A percentile compares a stretch with the other conserved stretches of the same genome.
phyloP scores from a whole-genome alignment of 2,888 invertebrate species.

The Cryptocephalus moraei region DNA sequence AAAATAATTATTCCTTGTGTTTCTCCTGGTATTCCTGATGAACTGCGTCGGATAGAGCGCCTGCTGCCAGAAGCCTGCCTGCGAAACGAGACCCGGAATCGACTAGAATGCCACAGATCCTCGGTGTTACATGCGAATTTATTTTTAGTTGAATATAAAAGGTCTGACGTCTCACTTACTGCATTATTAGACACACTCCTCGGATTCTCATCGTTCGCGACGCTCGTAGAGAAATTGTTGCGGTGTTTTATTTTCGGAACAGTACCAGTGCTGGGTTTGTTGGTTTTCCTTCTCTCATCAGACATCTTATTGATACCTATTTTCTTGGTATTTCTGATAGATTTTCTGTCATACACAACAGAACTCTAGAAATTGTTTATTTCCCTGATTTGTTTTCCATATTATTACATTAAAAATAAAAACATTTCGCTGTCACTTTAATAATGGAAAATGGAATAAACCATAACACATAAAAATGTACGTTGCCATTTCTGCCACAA shows the following conservation, averaged over 20 bases:
- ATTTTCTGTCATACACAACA: too few relatives aligned
- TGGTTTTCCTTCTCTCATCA: conserved; percentile 31
- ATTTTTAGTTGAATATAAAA: background rate
- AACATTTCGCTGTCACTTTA: too few relatives aligned
- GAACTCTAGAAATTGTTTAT: too few relatives aligned
- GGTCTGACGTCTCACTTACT: conserved; percentile 5
- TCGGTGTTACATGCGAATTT: background rate
- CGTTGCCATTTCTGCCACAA: too few relatives aligned
- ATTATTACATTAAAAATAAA: too few relatives aligned
- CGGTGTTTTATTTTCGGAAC: conserved; percentile 49
- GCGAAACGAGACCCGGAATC: conserved; percentile 10
- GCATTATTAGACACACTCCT: conserved; percentile 33
- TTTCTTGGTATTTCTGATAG: too few relatives aligned
- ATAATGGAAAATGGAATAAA: too few relatives aligned
- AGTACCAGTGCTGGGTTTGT: conserved; percentile 47
- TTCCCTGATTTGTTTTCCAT: too few relatives aligned
- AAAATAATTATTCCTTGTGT: conserved; percentile 19
- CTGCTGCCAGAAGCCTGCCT: conserved; percentile 27
- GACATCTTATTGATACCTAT: conserved; percentile 23
- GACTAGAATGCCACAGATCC: conserved; percentile 3
- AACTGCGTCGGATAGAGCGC: conserved; percentile 18
- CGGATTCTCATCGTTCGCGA: conserved; percentile 21
- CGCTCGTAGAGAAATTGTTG: conserved; percentile 19
- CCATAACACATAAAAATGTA: too few relatives aligned
- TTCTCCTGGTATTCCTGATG: conserved; percentile 25